These are phyloP conservation scores for Pica pica DNA, from an alignment of 2,113 vertebrate species.

Conservation along the genomic window DNA sequence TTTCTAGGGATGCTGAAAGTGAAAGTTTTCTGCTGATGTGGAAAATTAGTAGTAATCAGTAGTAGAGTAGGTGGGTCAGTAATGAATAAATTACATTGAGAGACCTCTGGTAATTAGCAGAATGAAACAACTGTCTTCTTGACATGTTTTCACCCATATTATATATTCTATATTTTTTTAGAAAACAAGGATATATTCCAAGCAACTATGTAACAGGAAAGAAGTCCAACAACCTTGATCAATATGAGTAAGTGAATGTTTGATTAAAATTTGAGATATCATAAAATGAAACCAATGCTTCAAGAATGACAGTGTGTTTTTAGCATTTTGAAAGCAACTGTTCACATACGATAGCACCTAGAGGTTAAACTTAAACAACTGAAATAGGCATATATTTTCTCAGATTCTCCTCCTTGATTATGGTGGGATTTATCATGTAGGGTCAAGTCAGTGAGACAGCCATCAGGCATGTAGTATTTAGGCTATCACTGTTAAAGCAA, in stretches of 20 bases:
- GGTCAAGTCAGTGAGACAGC: background rate
- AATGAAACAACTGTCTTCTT: background rate
- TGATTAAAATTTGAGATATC: background rate
- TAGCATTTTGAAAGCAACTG: background rate
- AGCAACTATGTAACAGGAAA: constrained; percentile 92
- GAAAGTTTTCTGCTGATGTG: background rate
- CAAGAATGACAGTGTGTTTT: background rate
- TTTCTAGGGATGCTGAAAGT: background rate
- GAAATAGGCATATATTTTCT: background rate
- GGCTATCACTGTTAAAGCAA: background rate
- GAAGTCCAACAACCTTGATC: constrained; percentile 83
- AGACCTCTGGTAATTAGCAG: background rate
- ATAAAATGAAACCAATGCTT: background rate
- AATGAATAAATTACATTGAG: background rate
- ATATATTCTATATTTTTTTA: constrained; percentile 20
- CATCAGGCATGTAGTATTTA: background rate
- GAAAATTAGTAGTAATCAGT: background rate
- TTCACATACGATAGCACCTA: accelerated
- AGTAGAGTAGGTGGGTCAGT: background rate
- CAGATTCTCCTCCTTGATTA: background rate
- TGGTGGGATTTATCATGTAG: background rate
- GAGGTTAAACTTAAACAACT: background rate
- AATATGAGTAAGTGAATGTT: constrained; percentile 85
- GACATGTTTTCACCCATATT: background rate
- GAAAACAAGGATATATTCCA: constrained; percentile 90